These are phyloP conservation scores for Boloria euphrosyne DNA, from an alignment of 2,888 invertebrate genomes.

Conservation along the genomic window DNA sequence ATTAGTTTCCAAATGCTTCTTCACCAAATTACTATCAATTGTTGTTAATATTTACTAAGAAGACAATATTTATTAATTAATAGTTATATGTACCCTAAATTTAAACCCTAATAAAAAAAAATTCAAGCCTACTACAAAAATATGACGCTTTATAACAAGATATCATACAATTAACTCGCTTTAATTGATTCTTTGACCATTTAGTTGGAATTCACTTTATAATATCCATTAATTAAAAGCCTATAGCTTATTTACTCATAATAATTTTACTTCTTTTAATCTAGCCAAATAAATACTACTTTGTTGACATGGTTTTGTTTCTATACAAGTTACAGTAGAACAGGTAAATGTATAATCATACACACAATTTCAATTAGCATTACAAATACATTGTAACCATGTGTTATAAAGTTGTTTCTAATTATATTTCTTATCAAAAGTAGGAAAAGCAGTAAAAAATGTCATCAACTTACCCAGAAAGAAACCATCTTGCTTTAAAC, in stretches of 20 bases:
- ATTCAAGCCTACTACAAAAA: too few relatives aligned
- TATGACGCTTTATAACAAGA: too few relatives aligned
- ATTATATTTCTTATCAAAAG: conserved; percentile 51
- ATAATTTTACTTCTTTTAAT: background rate
- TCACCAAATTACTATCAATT: too few relatives aligned
- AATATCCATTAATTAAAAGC: too few relatives aligned
- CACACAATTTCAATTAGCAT: conserved; percentile 1
- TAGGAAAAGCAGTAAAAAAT: conserved; percentile 46
- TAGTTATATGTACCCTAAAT: too few relatives aligned
- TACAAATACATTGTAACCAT: conserved; percentile 17
- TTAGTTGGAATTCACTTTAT: too few relatives aligned
- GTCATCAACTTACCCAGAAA: conserved; percentile 49
- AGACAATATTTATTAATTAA: too few relatives aligned
- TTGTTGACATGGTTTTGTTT: conserved; percentile 4
- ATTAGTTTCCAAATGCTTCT: too few relatives aligned
- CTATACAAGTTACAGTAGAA: conserved; percentile 4
- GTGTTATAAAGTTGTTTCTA: conserved; percentile 35
- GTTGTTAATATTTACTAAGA: too few relatives aligned
- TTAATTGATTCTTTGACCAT: too few relatives aligned
- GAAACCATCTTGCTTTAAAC: conserved; percentile 56
- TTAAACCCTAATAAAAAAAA: too few relatives aligned
- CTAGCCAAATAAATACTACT: background rate
- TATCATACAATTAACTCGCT: too few relatives aligned
- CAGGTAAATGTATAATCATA: background rate
- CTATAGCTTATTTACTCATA: background rate